A percentile compares a stretch with the other conserved stretches of the same genome.
phyloP scores from a whole-genome alignment of 2,797 vertebrate genomes.

The Enteromius paludinosus region DNA sequence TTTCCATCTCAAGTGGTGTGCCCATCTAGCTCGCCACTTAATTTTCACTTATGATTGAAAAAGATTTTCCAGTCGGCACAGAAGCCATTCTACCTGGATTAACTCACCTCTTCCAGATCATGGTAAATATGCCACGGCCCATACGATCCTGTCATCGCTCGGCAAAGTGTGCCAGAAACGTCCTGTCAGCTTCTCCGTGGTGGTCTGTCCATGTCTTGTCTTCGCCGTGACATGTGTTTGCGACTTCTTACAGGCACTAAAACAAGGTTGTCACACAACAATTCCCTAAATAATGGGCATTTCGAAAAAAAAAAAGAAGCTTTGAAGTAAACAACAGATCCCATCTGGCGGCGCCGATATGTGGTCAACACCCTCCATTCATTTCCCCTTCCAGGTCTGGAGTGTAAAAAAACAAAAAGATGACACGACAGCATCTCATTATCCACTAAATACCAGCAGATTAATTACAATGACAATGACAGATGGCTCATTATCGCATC shows the following conservation, averaged over 20 bases:
- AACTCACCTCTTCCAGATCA: constrained; percentile 31
- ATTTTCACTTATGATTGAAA: constrained; percentile 64
- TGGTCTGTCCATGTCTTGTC: neutral
- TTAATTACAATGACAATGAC: constrained; percentile 84
- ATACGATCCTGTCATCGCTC: constrained; percentile 39
- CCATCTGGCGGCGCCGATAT: constrained; percentile 23
- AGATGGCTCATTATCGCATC: constrained; percentile 79
- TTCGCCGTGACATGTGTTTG: constrained; percentile 45
- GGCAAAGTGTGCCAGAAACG: constrained; percentile 6
- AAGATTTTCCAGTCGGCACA: constrained; percentile 46
- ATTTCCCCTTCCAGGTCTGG: constrained; percentile 39
- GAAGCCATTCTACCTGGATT: constrained; percentile 46
- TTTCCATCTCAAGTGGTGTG: constrained; percentile 55
- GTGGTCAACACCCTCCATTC: constrained; percentile 38
- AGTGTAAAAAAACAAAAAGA: constrained; percentile 35
- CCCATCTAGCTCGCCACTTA: constrained; percentile 50
- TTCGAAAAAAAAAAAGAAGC: constrained; percentile 1
- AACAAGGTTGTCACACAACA: constrained; percentile 39
- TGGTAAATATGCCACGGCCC: constrained; percentile 36
- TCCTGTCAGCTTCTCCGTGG: constrained; percentile 12
- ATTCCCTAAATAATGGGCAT: constrained; percentile 29
- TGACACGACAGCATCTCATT: constrained; percentile 76
- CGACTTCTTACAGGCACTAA: neutral
- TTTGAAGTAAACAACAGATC: constrained; percentile 40
- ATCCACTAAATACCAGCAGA: constrained; percentile 81